Percentiles rank a stretch among this genome's conserved stretches.
Evolutionary conservation across 2,113 vertebrate species (phyloP).

Genomic region (Pardalotus punctatus): DNA sequence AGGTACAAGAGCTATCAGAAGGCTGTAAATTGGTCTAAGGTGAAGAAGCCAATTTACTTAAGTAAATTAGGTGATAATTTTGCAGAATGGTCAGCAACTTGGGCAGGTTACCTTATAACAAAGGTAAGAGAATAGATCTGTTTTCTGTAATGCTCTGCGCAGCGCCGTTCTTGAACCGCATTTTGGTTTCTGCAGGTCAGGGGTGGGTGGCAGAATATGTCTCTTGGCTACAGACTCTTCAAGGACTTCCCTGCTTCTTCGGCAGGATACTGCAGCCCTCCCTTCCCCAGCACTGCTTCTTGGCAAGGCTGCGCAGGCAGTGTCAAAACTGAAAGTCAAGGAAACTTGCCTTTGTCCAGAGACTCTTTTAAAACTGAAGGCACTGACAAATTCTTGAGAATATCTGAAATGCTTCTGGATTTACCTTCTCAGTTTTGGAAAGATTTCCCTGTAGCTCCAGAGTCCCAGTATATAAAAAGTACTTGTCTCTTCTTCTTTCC

Average conservation of each 20-base stretch:
- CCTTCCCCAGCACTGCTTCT: background rate
- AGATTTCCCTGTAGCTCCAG: background rate
- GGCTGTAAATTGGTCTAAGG: conserved; percentile 88
- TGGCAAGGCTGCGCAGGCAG: background rate
- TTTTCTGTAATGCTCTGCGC: background rate
- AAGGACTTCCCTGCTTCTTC: background rate
- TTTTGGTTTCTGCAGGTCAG: background rate
- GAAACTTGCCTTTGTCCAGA: background rate
- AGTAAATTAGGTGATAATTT: conserved; percentile 91
- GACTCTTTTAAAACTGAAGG: background rate
- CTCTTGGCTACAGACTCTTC: background rate
- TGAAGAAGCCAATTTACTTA: conserved; percentile 96
- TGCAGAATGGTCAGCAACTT: conserved; percentile 96
- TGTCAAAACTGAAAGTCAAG: background rate
- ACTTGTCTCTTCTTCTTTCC: background rate
- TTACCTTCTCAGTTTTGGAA: background rate
- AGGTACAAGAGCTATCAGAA: conserved; percentile 98
- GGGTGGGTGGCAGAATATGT: background rate
- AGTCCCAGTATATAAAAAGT: background rate
- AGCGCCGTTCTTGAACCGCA: background rate
- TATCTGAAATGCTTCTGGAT: background rate
- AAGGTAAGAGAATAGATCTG: conserved; percentile 80
- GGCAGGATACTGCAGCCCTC: background rate
- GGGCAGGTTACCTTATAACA: conserved; percentile 96
- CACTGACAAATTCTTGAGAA: background rate